Conservation (phyloP, 2,888 invertebrate genomes). For the Lithophane leautieri region DNA sequence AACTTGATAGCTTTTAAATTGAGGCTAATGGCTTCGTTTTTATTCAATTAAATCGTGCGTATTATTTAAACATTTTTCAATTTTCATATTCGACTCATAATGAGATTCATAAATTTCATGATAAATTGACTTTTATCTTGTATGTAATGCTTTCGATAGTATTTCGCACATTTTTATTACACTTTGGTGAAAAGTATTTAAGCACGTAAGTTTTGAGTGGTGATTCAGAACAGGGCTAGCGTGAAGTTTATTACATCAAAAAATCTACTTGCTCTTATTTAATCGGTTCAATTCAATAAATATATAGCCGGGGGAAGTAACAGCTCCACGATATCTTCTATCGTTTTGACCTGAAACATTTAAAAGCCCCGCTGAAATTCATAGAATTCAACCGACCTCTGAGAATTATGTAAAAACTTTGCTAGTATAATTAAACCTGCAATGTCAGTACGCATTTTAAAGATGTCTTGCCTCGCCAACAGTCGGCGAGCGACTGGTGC, state of each 20-base stretch:
- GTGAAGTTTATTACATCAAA: not conserved
- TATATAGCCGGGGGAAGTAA: not conserved
- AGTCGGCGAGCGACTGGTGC: conserved; percentile 54
- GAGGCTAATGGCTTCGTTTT: conserved; percentile 32
- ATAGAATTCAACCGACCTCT: not conserved
- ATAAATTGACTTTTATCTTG: not conserved
- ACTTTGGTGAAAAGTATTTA: not conserved
- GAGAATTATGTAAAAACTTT: not conserved
- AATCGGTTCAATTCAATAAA: no score
- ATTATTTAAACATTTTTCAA: not conserved
- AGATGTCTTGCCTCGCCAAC: conserved; percentile 21
- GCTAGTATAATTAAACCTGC: not conserved
- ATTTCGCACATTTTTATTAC: no score
- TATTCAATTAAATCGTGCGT: not conserved
- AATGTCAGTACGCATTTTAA: not conserved
- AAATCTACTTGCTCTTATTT: not conserved
- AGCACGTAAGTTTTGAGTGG: no score
- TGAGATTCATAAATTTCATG: not conserved
- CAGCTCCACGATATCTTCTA: not conserved
- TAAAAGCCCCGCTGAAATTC: not conserved
- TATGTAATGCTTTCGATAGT: not conserved
- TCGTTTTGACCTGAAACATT: not conserved
- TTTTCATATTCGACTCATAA: no score
- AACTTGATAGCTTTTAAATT: conserved; percentile 18
- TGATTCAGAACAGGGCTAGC: not conserved